Conservation (phyloP, 2,113 vertebrate genomes). For the Puma concolor region DNA sequence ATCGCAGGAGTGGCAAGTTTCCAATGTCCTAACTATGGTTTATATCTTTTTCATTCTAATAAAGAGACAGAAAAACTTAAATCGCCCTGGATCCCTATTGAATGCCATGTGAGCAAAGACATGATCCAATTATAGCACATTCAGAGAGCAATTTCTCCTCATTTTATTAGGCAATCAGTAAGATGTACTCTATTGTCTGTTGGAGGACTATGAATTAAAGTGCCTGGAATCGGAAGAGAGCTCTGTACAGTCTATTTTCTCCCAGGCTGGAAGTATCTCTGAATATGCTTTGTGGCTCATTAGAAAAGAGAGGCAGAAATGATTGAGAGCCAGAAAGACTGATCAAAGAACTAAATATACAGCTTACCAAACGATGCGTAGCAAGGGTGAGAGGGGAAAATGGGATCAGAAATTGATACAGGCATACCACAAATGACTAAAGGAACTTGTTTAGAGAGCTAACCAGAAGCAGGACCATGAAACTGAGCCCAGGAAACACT, state of each 20-base stretch:
- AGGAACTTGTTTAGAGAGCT: not conserved
- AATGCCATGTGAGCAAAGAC: slow-evolving; percentile 60
- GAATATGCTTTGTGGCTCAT: slow-evolving; percentile 39
- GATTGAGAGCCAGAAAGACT: not conserved
- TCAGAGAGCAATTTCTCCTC: slow-evolving; percentile 64
- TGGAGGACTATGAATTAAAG: slow-evolving; percentile 58
- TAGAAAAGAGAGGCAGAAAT: slow-evolving; percentile 46
- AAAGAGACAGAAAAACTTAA: slow-evolving; percentile 3
- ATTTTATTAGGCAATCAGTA: slow-evolving; percentile 66
- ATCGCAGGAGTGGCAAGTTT: not conserved
- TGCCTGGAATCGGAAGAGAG: slow-evolving; percentile 43
- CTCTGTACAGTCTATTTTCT: slow-evolving; percentile 20
- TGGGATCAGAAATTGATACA: not conserved
- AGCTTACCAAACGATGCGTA: not conserved
- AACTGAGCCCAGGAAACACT: not conserved
- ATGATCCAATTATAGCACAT: slow-evolving; percentile 57
- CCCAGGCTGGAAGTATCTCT: not conserved
- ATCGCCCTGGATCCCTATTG: not conserved
- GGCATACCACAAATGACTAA: not conserved
- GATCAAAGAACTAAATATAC: slow-evolving; percentile 6
- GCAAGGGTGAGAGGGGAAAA: not conserved
- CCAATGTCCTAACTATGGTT: not conserved
- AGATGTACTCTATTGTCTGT: slow-evolving; percentile 57
- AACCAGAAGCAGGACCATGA: not conserved
- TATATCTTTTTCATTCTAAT: slow-evolving; percentile 57